A percentile compares a stretch with the other conserved stretches of the same genome.
Conservation (phyloP, 2,888 invertebrate species). For the Cosmopolites sordidus region DNA sequence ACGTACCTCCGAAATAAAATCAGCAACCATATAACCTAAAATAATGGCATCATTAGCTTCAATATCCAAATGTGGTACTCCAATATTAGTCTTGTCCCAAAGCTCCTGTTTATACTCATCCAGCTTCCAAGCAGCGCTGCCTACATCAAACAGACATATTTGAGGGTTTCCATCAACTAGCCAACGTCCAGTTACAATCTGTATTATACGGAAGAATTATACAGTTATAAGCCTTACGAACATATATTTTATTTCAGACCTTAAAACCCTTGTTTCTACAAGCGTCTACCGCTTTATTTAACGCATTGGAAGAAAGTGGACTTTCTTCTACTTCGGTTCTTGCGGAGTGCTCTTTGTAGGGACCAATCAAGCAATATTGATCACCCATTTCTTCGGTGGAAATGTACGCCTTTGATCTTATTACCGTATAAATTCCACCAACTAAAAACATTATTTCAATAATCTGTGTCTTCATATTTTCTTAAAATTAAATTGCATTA, state of each 20-base stretch:
- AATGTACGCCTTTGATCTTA: constrained; percentile 94
- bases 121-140: constrained; percentile 92
- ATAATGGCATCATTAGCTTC: constrained; percentile 97
- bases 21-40: constrained; percentile 91
- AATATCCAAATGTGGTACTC: constrained; percentile 90
- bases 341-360: constrained; percentile 91
- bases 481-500: no score
- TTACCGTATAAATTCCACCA: constrained; percentile 99
- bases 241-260: no score
- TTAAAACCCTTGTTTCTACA: constrained; percentile 84
- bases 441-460: no score
- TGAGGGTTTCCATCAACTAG: constrained; percentile 99
- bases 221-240: not conserved
- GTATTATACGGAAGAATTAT: constrained; percentile 9
- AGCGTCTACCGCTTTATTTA: constrained; percentile 70
- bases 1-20: constrained; percentile 80
- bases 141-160: constrained; percentile 95
- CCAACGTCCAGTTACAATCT: constrained; percentile 96
- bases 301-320: constrained; percentile 71
- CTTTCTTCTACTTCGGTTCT: constrained; percentile 93
- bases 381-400: constrained; percentile 98
- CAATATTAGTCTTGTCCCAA: constrained; percentile 84
- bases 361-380: constrained; percentile 91
- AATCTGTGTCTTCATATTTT: no score
- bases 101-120: constrained; percentile 93